Base-by-base conservation (phyloP, 1,140 invertebrate species). In the Philopotamus ludificatus region DNA sequence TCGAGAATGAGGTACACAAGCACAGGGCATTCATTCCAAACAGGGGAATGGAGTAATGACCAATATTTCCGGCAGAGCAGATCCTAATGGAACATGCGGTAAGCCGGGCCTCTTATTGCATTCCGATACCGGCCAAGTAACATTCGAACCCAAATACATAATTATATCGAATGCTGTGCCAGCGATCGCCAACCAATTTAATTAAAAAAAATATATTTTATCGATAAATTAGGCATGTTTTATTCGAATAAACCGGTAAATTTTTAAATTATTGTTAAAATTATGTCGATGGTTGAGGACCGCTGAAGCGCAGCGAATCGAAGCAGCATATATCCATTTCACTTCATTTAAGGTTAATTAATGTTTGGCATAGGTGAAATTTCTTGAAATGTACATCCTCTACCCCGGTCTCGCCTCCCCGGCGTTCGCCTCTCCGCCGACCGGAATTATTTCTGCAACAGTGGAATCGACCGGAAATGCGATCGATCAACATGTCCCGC, bases 1-100 rank as follows among this genome's bases (percentile, higher is more conserved):
- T n/a, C n/a, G n/a, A n/a, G n/a, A n/a, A n/a, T n/a, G n/a, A n/a
- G n/a, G n/a, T n/a, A n/a, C n/a, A n/a, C n/a, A n/a, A n/a, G n/a
- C n/a, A n/a, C n/a, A n/a, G n/a, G n/a, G n/a, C n/a, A n/a, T n/a
- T n/a, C n/a, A n/a, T 59, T 49, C 10, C 41, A 34, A 50, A 28
- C 44, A 58, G 54, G 39, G 63, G 45, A n/a, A 53, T 64, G 44
- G 15, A 12, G 54, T 68, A 58, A 68, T 68, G 61, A 54, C 55
- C 61, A 63, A 64, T 60, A 68, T 68, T 68, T 68, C 60, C 66
- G 54, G 22, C 18, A 63, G 66, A 63, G 23, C 58, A 20, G 47
- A 62, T 59, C 53, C 66, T 58, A 59, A 58, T 63, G 66, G 58
- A 57, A 67, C 53, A 58, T 66, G 25, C 20, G 42, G 18, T 18